Conservation (phyloP, 2,888 invertebrate genomes). For the Zonitis immaculata region DNA sequence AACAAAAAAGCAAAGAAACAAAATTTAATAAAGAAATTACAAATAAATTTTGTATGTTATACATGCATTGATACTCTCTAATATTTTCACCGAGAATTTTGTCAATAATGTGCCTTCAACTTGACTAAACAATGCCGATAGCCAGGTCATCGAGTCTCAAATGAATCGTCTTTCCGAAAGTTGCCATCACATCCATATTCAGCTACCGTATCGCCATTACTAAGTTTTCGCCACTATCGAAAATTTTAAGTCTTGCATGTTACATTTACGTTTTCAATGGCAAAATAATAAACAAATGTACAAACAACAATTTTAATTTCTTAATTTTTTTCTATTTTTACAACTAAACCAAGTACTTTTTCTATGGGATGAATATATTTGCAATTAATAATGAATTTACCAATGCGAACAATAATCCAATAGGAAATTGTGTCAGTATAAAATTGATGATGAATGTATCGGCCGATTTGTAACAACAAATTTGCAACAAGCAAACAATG, state of each 20-base stretch:
- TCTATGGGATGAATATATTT: conserved; percentile 12
- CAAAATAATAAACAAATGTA: conserved; percentile 7
- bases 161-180: conserved; percentile 18
- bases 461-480: conserved; percentile 31
- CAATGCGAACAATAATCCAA: conserved; percentile 19
- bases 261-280: conserved; percentile 7
- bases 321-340: too few species aligned
- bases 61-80: background rate
- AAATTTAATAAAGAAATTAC: too few species aligned
- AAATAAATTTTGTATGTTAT: too few species aligned
- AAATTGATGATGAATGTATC: conserved; percentile 24
- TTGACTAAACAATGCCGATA: conserved; percentile 19
- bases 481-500: conserved; percentile 37
- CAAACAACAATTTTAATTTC: too few species aligned
- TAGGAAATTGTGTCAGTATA: conserved; percentile 16
- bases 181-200: conserved; percentile 21
- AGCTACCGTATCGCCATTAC: conserved; percentile 22
- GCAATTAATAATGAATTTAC: conserved; percentile 22
- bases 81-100: conserved; percentile 8
- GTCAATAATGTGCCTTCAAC: conserved; percentile 15
- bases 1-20: too few species aligned
- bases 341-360: too few species aligned
- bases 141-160: conserved; percentile 16
- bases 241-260: background rate
- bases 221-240: conserved; percentile 10